Base-by-base conservation (phyloP, 1,140 invertebrate genomes). In the Drosophila teissieri region DNA sequence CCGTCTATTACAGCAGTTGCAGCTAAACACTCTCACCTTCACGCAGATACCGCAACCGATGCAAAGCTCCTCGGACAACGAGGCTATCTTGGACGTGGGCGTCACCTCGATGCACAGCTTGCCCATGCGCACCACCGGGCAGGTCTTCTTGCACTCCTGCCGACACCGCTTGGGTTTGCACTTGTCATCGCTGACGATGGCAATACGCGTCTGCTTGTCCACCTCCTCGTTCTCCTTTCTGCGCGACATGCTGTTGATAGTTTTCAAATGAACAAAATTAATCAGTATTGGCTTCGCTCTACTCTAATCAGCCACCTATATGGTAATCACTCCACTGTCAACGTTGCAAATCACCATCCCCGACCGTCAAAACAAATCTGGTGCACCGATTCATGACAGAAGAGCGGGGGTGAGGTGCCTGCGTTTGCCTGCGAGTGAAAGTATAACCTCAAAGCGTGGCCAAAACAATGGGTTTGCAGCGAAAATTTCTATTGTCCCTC, bases 31-130 rank as follows among this genome's bases (percentile, higher is more conserved):
- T 54, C 78, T 80, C 93, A 96, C 96, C 94, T 97, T 97, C 58
- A 97, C 96, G 95, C 99, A 99, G 90, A 99, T 99, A 96, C 99
- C 98, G 94, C 99, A 99, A 91, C 98, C 99, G 92, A 99, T 99
- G 92, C 99, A 99, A 0, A 99, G 93, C 93, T 99, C 98, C 94
- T 99, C 99, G 65, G 98, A 99, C 90, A 99, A 99, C 48, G 96
- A 95, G 52, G 99, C 98, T 78, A 99, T 98, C 94, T 99, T 99
- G 85, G 97, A 98, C 92, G 97, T 98, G n/a, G 98, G 96, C 27
- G 95, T 96, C 17, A 99, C 99, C 95, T 99, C 98, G 91, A 99
- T 99, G 93, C 99, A 99, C 17, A 99, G 94, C 94, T 99, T 99
- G 91, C 99, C 98, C 97, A 99, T 98, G 82, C 98, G 95, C 45